Base-by-base conservation (phyloP, 37 sponge, comb jelly and placozoan species). In the Crambe crambe region DNA sequence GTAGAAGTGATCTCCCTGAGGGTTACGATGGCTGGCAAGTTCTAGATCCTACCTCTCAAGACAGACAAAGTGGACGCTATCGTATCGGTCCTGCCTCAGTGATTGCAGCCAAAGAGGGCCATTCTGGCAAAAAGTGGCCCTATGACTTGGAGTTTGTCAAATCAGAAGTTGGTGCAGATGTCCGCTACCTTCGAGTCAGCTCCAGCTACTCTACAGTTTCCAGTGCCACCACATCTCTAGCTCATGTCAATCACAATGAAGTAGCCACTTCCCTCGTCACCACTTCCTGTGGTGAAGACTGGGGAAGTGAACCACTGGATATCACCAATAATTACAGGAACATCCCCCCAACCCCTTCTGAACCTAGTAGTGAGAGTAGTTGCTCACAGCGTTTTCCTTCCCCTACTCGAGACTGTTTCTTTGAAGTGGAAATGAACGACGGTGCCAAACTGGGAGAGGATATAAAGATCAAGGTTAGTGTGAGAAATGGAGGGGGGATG, bases 11-110 rank as follows among this genome's bases (percentile, higher is more conserved):
- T n/a, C 74, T 92, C 42, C 68, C 86, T 40, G 20, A 58, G 30
- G 86, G 82, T 0, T 84, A 83, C 31, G 81, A 84, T 64, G 93
- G 93, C 22, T 92, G 93, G 93, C 89, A 92, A 42, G 85, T 85
- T 0, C 75, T 89, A 37, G 89, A 89, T 35, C 69, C 89, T 20
- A 83, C 74, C 8, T 79, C 85, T 10, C 73, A 77, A 44, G 56
- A 65, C 0, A 83, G 68, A 58, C 89, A 78, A 51, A 65, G 85
- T 51, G 89, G 89, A 3, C 35, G 58, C 37, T 74, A 68, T 54
- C 30, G 89, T 10, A 73, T 83, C 26, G 89, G 89, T 2, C 89
- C 89, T 4, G 68, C 58, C 30, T 57, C 89, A 10, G 85, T 89
- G 37, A 4, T 10, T 17, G 83, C 54, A 20, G 37, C 77, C 20